Evolutionary conservation across 2,797 vertebrate genomes (phyloP).

Genomic region (Amazonetta brasiliensis): DNA sequence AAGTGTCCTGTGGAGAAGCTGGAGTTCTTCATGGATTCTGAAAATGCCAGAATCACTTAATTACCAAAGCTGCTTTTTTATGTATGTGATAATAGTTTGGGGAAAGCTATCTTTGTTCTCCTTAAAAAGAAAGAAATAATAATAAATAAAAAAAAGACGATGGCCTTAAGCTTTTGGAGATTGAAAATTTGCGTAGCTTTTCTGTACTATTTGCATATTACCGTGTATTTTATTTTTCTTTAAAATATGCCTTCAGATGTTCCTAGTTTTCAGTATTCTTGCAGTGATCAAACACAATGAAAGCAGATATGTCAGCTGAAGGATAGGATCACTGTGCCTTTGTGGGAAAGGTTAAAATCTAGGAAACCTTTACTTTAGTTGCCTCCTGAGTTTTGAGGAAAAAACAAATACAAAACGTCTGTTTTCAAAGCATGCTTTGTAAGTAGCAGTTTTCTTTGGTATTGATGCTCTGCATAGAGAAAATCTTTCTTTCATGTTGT

Average conservation of each 20-base stretch:
- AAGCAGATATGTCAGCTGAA: neutral
- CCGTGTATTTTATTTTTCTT: neutral
- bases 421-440: neutral
- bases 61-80: neutral
- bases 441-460: neutral
- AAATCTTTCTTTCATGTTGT: neutral
- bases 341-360: neutral
- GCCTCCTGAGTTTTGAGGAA: neutral
- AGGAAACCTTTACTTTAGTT: neutral
- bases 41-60: neutral
- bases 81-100: neutral
- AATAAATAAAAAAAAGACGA: neutral
- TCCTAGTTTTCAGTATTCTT: neutral
- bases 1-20: neutral
- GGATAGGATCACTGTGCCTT: fast-evolving
- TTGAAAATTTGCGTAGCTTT: neutral
- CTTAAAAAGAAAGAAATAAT: no score
- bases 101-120: neutral
- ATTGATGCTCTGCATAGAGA: neutral
- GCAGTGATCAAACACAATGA: neutral
- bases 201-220: neutral
- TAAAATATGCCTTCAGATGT: neutral
- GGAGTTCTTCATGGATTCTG: neutral
- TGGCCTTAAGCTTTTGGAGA: neutral
- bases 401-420: neutral